phyloP scores from a whole-genome alignment of 2,113 vertebrate species.

The human region GRCh38 chr5:151502501-151503000 shows the following conservation, averaged over 20 bases:
- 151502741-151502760: not conserved
- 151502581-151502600: not conserved
- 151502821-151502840: not conserved
- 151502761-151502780: not conserved
- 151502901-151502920: not conserved
- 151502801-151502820: not conserved
- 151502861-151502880: not conserved
- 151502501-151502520: not conserved
- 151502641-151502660: not conserved
- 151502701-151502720: not conserved
- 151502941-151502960: not conserved
- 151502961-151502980: not conserved
- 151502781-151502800: not conserved
- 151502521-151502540: not conserved
- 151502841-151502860: not conserved
- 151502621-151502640: not conserved
- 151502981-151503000: not conserved
- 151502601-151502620: not conserved
- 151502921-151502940: not conserved
- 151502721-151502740: too few relatives aligned
- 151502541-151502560: not conserved
- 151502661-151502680: not conserved
- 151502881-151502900: not conserved
- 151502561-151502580: not conserved
- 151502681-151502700: not conserved